Base-by-base conservation (phyloP, 2,113 vertebrate species). In the Galbula dea region DNA sequence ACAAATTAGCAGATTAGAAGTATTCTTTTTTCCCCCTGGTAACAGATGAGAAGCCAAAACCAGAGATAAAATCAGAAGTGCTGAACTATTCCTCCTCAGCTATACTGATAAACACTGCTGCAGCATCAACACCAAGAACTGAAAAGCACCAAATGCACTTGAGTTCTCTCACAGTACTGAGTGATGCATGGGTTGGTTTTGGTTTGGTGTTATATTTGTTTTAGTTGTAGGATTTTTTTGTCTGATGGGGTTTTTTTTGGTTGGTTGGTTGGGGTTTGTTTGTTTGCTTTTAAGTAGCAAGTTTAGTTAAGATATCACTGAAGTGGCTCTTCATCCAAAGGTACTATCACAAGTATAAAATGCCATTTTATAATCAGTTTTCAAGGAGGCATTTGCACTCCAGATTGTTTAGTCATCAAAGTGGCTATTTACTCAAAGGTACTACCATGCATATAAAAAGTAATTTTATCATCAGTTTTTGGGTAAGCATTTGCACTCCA, bases 361-460 rank as follows among this genome's bases (percentile, higher is more conserved):
- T 65, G 58, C 21, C 49, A 75, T 89, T 92, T 90, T 59, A 57
- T 37, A 78, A 65, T 75, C 7, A 2, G 36, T 72, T 92, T 93
- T 61, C 86, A 86, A 76, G 61, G 29, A 89, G n/a, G 52, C 61
- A 68, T 80, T 90, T 75, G 48, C 52, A 89, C 49, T 86, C 30
- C n/a, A 55, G 55, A 88, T 36, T 80, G 90, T 89, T 93, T 74
- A 93, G 83, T 71, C 76, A 77, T 83, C 83, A 74, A 48, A 88
- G 83, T 37, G 61, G 72, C 57, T 81, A 55, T 90, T 92, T 94
- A 63, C 69, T 74, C 45, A 46, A 59, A 94, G 74, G 77, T n/a
- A 68, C 61, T 18, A 86, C 54, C 66, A 48, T 46, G 77, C 57
- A 48, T 52, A 52, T 24, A 45, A 82, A 90, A 90, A 75, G 57